Conservation (phyloP, 1,140 invertebrate species). For the Aphelenchoides besseyi region DNA sequence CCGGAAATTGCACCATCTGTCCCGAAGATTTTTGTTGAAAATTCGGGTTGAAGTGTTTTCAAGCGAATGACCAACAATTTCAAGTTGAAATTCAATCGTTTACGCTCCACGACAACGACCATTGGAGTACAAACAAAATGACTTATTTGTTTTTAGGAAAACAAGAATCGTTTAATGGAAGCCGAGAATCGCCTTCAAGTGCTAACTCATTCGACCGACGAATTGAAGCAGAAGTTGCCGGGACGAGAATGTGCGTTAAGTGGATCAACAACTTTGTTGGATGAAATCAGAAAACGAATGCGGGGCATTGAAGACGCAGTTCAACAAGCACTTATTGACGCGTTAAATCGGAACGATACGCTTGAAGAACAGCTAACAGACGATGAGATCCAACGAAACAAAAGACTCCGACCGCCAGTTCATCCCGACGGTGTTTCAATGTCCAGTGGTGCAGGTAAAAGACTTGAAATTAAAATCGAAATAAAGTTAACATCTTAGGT, state of each 20-base stretch:
- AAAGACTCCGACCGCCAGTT: not conserved
- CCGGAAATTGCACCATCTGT: not conserved
- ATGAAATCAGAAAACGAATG: slow-evolving; percentile 12
- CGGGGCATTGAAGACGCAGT: slow-evolving; percentile 32
- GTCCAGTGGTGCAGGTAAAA: slow-evolving; percentile 35
- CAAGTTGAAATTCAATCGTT: not conserved
- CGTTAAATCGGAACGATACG: slow-evolving; percentile 3
- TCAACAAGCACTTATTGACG: slow-evolving; percentile 33
- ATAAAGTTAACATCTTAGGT: no score
- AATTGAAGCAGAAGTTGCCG: not conserved
- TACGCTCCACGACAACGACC: not conserved
- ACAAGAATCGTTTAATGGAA: not conserved
- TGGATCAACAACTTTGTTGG: not conserved
- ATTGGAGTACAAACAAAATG: not conserved
- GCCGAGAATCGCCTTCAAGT: not conserved
- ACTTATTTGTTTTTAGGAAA: not conserved
- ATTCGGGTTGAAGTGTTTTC: no score
- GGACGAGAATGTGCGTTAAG: slow-evolving; percentile 3
- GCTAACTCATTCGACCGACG: not conserved
- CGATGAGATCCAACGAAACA: not conserved
- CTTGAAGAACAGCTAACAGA: slow-evolving; percentile 9
- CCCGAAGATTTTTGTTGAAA: not conserved
- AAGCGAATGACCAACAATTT: no score
- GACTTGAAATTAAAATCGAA: no score
- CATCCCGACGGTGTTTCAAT: slow-evolving; percentile 11